These are phyloP conservation scores for Lophius piscatorius DNA, from an alignment of 2,113 vertebrate species.

Conservation along the genomic window DNA sequence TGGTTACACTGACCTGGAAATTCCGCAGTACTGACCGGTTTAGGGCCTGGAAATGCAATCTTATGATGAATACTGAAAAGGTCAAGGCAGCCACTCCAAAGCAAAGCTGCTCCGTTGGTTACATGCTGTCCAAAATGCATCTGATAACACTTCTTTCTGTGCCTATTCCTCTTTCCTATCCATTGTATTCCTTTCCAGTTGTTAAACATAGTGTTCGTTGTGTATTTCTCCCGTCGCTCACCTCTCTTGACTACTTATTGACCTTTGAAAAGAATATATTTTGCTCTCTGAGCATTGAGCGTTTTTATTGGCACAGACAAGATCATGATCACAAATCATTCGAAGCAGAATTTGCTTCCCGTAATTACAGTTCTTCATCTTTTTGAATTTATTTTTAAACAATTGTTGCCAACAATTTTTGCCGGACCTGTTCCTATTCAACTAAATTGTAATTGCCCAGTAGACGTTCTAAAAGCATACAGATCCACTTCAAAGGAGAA, in stretches of 20 bases:
- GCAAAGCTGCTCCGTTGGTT: slow-evolving; percentile 65
- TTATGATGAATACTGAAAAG: slow-evolving; percentile 84
- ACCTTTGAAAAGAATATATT: slow-evolving; percentile 15
- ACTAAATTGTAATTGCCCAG: no score
- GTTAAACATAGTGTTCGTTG: slow-evolving; percentile 42
- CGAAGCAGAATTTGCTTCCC: not conserved
- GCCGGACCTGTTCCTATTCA: no score
- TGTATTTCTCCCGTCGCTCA: not conserved
- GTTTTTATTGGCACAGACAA: slow-evolving; percentile 1
- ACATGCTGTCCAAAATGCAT: slow-evolving; percentile 71
- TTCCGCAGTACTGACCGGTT: slow-evolving; percentile 77
- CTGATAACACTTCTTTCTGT: slow-evolving; percentile 49
- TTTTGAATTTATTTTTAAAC: no score
- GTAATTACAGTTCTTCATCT: no score
- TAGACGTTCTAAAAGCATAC: no score
- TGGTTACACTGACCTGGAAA: slow-evolving; percentile 79
- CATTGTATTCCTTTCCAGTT: slow-evolving; percentile 24
- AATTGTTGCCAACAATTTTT: no score
- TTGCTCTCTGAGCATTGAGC: not conserved
- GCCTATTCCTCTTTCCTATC: slow-evolving; percentile 16
- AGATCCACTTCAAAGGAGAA: no score
- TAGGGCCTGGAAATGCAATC: slow-evolving; percentile 78
- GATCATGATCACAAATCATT: not conserved
- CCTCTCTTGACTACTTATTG: slow-evolving; percentile 35
- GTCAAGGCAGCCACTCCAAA: slow-evolving; percentile 75